Percentiles rank a stretch among this genome's conserved stretches.
These are phyloP conservation scores for Neolamprologus hecqui DNA, from an alignment of 2,113 vertebrate genomes.

Conservation along the genomic window DNA sequence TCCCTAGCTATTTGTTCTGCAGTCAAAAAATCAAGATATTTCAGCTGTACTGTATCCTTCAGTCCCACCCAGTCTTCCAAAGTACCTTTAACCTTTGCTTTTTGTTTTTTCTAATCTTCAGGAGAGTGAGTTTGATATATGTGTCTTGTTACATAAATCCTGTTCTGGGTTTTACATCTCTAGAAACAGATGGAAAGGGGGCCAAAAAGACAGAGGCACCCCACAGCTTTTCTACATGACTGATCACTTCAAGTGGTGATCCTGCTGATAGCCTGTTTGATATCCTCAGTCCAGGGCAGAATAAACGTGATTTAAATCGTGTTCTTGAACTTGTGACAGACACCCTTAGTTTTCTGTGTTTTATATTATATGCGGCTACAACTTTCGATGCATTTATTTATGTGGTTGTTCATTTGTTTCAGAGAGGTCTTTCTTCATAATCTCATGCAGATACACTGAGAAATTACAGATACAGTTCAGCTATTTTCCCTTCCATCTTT, in stretches of 20 bases:
- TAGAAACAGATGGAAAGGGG: conserved; percentile 11
- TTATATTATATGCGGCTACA: background rate
- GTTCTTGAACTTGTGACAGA: conserved; percentile 9
- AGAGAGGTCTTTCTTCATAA: background rate
- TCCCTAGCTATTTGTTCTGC: background rate
- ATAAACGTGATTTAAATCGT: background rate
- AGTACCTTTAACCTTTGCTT: background rate
- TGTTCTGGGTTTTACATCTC: background rate
- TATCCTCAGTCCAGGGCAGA: background rate
- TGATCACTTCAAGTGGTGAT: conserved; percentile 29
- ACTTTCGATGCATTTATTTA: background rate
- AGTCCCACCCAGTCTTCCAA: background rate
- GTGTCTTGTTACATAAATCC: background rate
- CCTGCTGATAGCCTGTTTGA: background rate
- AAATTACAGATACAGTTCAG: background rate
- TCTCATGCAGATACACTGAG: background rate
- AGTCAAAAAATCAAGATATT: background rate
- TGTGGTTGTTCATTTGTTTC: background rate
- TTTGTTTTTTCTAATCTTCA: conserved; percentile 5
- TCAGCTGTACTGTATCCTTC: background rate
- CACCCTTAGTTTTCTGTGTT: background rate
- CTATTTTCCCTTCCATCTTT: background rate
- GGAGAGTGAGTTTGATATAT: background rate
- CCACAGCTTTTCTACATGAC: conserved; percentile 41
- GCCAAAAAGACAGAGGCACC: background rate